Evolutionary conservation across 2,113 vertebrate genomes (phyloP).

Genomic region (Chlorodrepanis virens): DNA sequence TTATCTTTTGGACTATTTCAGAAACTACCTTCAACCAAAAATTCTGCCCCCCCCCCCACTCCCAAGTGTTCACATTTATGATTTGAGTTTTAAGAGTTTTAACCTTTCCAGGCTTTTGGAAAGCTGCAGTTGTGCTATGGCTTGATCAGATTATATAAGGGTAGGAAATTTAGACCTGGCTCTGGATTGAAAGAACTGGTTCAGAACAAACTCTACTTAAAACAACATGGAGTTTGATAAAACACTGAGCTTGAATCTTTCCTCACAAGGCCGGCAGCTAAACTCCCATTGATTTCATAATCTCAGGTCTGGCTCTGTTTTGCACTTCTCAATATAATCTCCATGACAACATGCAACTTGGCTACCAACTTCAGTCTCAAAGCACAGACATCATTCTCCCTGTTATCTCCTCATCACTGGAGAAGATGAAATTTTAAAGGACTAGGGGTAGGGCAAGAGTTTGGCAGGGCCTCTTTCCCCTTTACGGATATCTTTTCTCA

Average conservation of each 20-base stretch:
- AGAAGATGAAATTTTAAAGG: neutral
- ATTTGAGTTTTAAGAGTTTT: neutral
- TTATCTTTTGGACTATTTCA: neutral
- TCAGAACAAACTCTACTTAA: neutral
- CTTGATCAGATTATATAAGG: neutral
- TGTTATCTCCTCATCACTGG: neutral
- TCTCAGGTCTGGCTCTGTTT: neutral
- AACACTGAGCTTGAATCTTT: neutral
- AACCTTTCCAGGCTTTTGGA: neutral
- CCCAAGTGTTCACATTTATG: neutral
- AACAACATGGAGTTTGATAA: neutral
- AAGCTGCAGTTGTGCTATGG: neutral
- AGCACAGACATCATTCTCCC: neutral
- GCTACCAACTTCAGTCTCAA: neutral
- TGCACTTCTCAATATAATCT: neutral
- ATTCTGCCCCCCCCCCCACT: fast-evolving
- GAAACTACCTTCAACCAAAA: neutral
- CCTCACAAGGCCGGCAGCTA: neutral
- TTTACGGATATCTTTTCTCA: neutral
- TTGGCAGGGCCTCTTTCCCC: neutral
- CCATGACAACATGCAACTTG: constrained; percentile 12
- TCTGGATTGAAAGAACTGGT: neutral
- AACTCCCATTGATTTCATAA: neutral
- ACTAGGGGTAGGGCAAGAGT: neutral
- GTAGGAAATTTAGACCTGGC: neutral